These are phyloP conservation scores for Genyomyrus donnyi DNA, from an alignment of 2,113 vertebrate species.

Conservation along the genomic window DNA sequence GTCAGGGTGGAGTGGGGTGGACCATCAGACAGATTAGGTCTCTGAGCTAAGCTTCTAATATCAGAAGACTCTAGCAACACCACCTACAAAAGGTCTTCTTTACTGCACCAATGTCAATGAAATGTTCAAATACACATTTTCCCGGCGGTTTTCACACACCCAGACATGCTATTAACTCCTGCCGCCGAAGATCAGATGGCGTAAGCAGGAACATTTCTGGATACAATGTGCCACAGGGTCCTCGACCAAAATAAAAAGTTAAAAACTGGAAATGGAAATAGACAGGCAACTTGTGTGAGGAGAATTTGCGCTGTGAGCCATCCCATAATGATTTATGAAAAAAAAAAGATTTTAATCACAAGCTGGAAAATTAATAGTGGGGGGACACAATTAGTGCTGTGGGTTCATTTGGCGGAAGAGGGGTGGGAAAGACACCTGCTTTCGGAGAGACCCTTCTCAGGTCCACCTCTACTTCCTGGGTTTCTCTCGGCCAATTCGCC, in stretches of 20 bases:
- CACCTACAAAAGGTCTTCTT: not conserved
- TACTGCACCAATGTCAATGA: not conserved
- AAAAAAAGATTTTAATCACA: not conserved
- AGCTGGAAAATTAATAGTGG: not conserved
- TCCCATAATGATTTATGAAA: not conserved
- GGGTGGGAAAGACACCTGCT: conserved; percentile 11
- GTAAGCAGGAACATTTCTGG: not conserved
- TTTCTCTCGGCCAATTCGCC: not conserved
- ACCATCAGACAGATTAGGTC: not conserved
- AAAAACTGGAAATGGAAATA: not conserved
- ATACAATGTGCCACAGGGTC: not conserved
- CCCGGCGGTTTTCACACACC: not conserved
- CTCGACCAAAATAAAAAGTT: not conserved
- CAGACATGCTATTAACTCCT: not conserved
- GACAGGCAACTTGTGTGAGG: not conserved
- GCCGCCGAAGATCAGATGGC: not conserved
- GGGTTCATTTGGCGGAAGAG: conserved; percentile 26
- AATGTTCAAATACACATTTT: not conserved
- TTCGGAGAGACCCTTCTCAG: not conserved
- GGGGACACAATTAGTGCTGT: not conserved
- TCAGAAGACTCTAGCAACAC: not conserved
- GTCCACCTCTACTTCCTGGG: not conserved
- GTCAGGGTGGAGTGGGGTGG: not conserved
- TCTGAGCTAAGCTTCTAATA: not conserved
- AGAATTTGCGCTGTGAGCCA: not conserved